phyloP scores from a whole-genome alignment of 2,888 invertebrate genomes.

The Sphinx pinastri region DNA sequence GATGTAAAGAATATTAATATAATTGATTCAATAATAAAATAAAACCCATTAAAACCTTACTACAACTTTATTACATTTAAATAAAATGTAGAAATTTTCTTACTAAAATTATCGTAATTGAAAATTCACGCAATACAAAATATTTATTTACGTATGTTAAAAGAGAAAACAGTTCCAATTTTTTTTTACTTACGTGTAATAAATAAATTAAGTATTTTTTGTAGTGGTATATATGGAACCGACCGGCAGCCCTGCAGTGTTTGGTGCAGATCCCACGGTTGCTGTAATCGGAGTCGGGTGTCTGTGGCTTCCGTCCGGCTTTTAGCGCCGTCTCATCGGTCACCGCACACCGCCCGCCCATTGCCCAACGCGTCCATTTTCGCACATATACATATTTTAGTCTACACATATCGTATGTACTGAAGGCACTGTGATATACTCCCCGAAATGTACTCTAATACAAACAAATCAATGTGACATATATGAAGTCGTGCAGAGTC shows the following conservation, averaged over 20 bases:
- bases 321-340: conserved; percentile 79
- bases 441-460: not conserved
- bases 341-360: conserved; percentile 56
- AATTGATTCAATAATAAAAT: too few relatives aligned
- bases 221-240: not conserved
- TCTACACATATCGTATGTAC: conserved; percentile 45
- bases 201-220: not conserved
- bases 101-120: too few relatives aligned
- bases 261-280: conserved; percentile 78
- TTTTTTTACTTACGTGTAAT: not conserved
- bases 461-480: conserved; percentile 1
- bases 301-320: conserved; percentile 83
- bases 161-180: too few relatives aligned
- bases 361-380: conserved; percentile 53
- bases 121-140: too few relatives aligned
- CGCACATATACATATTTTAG: conserved; percentile 39
- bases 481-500: conserved; percentile 50
- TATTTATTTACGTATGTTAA: too few relatives aligned
- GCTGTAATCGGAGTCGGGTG: conserved; percentile 77
- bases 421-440: conserved; percentile 16
- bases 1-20: too few relatives aligned
- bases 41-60: too few relatives aligned
- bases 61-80: too few relatives aligned
- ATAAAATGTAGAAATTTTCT: too few relatives aligned
- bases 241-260: conserved; percentile 65